Percentiles rank a stretch among this genome's conserved stretches.
These are phyloP conservation scores for Arizona elegans DNA, from an alignment of 2,113 vertebrate genomes.

Conservation along the genomic window DNA sequence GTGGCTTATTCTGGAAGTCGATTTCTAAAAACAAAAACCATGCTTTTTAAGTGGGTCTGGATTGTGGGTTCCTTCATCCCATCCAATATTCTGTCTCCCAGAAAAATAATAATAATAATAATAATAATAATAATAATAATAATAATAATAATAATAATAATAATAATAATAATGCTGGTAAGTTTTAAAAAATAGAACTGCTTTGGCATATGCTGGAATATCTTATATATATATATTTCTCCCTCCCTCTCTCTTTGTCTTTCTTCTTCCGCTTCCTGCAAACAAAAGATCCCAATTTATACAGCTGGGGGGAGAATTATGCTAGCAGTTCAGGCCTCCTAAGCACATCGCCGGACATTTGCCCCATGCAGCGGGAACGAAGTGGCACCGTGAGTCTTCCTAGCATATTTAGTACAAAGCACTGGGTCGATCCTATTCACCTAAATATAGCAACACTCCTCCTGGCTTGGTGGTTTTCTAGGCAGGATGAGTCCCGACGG, in stretches of 20 bases:
- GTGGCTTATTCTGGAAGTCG: not conserved
- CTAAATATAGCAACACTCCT: no score
- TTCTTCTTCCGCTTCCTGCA: slow-evolving; percentile 19
- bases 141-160: no score
- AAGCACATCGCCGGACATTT: slow-evolving; percentile 90
- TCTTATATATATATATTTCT: not conserved
- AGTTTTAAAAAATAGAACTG: not conserved
- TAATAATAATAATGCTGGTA: not conserved
- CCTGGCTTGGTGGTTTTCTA: not conserved
- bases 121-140: no score
- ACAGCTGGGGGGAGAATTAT: slow-evolving; percentile 98
- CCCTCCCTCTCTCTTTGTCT: not conserved
- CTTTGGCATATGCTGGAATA: not conserved
- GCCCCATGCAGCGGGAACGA: slow-evolving; percentile 85
- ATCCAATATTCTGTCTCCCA: not conserved
- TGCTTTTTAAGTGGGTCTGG: not conserved
- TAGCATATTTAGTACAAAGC: not conserved
- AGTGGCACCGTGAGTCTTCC: slow-evolving; percentile 90
- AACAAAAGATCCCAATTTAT: slow-evolving; percentile 90
- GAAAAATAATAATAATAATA: not conserved
- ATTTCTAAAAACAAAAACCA: not conserved
- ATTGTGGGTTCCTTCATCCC: not conserved
- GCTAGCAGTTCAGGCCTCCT: slow-evolving; percentile 95
- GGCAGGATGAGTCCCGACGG: not conserved
- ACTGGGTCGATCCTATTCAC: rapidly evolving